These are phyloP conservation scores for Pelosia muscerda DNA, from an alignment of 2,888 invertebrate species.

Conservation along the genomic window DNA sequence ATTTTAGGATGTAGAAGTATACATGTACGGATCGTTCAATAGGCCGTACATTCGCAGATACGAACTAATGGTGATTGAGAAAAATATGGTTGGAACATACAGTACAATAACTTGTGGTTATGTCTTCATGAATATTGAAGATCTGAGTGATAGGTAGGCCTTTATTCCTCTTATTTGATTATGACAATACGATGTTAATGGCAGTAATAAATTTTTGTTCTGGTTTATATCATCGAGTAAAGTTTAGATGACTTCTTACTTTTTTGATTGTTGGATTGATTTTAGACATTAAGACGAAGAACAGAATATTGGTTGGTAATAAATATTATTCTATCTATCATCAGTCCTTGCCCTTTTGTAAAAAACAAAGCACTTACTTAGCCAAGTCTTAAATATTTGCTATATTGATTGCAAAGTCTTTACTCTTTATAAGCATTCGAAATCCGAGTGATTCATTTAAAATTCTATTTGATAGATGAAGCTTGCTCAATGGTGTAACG, in stretches of 20 bases:
- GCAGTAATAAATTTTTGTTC: constrained; percentile 65
- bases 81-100: constrained; percentile 81
- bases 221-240: constrained; percentile 55
- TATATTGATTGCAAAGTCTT: too few relatives aligned
- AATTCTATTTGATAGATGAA: too few relatives aligned
- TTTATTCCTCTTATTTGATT: constrained; percentile 70
- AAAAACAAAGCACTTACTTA: too few relatives aligned
- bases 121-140: constrained; percentile 86
- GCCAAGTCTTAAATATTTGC: too few relatives aligned
- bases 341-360: too few relatives aligned
- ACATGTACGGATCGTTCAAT: constrained; percentile 72
- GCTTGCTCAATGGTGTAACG: too few relatives aligned
- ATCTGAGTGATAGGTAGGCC: constrained; percentile 71
- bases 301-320: not conserved
- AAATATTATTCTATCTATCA: too few relatives aligned
- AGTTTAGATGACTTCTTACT: constrained; percentile 11
- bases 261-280: constrained; percentile 6
- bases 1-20: constrained; percentile 67
- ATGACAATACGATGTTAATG: constrained; percentile 62
- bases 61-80: constrained; percentile 86
- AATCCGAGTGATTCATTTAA: too few relatives aligned
- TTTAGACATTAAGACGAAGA: not conserved
- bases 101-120: constrained; percentile 82
- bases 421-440: too few relatives aligned
- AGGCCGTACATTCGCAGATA: constrained; percentile 82